Conservation (phyloP, 2,113 vertebrate species). For the Pelodiscus sinensis region DNA sequence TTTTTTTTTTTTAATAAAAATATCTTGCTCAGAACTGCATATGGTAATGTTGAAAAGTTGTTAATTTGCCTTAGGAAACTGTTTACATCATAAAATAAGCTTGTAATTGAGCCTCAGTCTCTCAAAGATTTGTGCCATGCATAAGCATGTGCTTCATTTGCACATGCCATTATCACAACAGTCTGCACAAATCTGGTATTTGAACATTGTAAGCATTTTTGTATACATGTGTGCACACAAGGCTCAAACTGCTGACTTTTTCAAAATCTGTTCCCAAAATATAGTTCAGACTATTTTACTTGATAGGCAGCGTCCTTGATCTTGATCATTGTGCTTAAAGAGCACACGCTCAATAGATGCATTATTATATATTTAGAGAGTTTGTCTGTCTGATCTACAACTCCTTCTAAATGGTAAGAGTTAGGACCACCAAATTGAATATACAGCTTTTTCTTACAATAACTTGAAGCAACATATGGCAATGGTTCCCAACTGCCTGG, state of each 20-base stretch:
- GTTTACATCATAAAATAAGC: constrained; percentile 44
- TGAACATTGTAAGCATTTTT: not conserved
- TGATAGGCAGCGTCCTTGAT: not conserved
- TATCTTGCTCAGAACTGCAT: constrained; percentile 24
- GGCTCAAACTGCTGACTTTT: not conserved
- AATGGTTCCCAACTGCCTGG: too few relatives aligned
- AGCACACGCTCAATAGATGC: not conserved
- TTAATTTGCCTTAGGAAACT: constrained; percentile 49
- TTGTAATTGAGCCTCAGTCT: constrained; percentile 34
- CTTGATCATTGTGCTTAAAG: not conserved
- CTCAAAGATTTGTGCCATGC: not conserved
- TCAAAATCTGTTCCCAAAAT: not conserved
- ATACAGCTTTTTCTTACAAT: too few relatives aligned
- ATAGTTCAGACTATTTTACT: constrained; percentile 3
- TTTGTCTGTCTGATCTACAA: too few relatives aligned
- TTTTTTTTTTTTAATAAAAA: constrained; percentile 1
- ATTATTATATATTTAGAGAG: too few relatives aligned
- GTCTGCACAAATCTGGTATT: not conserved
- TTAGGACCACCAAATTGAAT: too few relatives aligned
- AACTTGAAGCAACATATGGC: too few relatives aligned
- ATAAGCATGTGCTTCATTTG: not conserved
- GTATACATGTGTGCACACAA: not conserved
- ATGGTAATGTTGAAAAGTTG: constrained; percentile 46
- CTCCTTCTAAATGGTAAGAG: too few relatives aligned
- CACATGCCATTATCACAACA: not conserved